These are phyloP conservation scores for Cyprinodon variegatus DNA, from an alignment of 2,113 vertebrate genomes.

Conservation along the genomic window DNA sequence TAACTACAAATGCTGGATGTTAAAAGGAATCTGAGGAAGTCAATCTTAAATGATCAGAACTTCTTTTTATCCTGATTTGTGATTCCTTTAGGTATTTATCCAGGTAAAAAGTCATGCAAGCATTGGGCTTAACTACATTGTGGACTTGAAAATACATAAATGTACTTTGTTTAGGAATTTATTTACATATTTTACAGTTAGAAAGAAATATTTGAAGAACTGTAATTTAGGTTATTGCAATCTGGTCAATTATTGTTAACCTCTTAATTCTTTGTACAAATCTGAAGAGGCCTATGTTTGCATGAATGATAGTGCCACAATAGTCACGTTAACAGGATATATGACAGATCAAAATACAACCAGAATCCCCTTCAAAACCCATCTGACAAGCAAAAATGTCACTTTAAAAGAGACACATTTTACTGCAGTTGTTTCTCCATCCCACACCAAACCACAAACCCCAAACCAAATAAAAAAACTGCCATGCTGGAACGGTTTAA, in stretches of 20 bases:
- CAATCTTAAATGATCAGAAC: neutral
- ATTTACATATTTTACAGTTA: neutral
- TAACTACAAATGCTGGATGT: constrained; percentile 29
- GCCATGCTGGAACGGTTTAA: neutral
- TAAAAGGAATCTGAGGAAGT: neutral
- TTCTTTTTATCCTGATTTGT: constrained; percentile 1
- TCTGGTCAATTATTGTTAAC: neutral
- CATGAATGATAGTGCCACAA: neutral
- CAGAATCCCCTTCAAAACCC: neutral
- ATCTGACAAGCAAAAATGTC: neutral
- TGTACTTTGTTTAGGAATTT: neutral
- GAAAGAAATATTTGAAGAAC: neutral
- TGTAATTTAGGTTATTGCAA: neutral
- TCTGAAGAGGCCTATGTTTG: neutral
- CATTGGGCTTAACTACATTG: neutral
- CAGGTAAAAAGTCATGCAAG: neutral
- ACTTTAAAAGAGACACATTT: neutral
- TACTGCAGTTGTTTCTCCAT: constrained; percentile 7
- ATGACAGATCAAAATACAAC: constrained; percentile 1
- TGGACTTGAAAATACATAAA: neutral
- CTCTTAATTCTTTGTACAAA: neutral
- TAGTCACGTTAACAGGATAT: neutral
- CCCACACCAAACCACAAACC: neutral
- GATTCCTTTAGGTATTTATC: constrained; percentile 2
- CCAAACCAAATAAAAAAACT: neutral